Evolutionary conservation across 2,888 invertebrate species (phyloP), one percentile per base, ranked within the genome.

Genomic region (Adineta ricciae): DNA sequence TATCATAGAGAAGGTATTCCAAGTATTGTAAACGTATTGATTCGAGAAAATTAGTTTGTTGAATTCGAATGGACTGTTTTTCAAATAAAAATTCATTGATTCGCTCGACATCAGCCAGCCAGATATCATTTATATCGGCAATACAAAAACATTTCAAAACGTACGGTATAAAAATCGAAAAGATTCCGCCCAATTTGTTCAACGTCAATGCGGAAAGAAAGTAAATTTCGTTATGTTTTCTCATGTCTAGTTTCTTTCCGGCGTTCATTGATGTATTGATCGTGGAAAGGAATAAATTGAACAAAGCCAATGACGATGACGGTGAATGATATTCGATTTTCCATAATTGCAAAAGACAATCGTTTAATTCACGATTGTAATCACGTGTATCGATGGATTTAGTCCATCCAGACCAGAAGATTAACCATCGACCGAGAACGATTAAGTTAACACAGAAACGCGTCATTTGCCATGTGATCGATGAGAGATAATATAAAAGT

Each of bases 321-420:
- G 32, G 32, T 32, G 32, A 5, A 27, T 64, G 64, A 36, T 64
- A 64, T 64, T 64, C 64, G 9, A 64, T 64, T 64, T 64, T 64
- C 64, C 64, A 64, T 64, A 64, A 64, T 64, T 64, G 64, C 19
- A 64, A 36, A 32, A 64, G 64, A 64, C 64, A 64, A 64, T 64
- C 64, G 19, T 64, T 64, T 32, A 64, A 64, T 64, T 64, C 64
- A 64, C 64, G 64, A 64, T 64, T 64, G 19, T 64, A 64, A 64
- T 64, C 64, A 64, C 64, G 64, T 64, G 64, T 64, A 64, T 64
- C 64, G 32, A 64, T 64, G 0, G 64, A 64, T 64, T 64, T 64
- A 19, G 64, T 64, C 64, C 64, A 64, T 16, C 64, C 64, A 64
- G 64, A 64, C 64, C 64, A 64, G 32, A 64, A 64, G 27, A 32